A percentile compares a stretch with the other conserved stretches of the same genome.
These are phyloP conservation scores for Sicus ferrugineus DNA, from an alignment of 2,888 invertebrate species.

Conservation along the genomic window DNA sequence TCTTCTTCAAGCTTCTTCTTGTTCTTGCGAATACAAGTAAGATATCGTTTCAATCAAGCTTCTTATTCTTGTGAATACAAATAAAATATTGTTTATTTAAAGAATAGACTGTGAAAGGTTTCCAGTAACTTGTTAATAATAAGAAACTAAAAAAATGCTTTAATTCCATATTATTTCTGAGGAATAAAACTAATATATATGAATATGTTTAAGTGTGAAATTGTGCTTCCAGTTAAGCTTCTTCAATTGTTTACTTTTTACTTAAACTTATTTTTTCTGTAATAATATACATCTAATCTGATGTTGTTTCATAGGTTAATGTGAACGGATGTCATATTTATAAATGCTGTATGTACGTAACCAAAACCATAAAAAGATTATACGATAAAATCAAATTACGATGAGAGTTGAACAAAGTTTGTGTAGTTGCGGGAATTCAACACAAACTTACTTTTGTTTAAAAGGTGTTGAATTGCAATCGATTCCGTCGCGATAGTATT, in stretches of 20 bases:
- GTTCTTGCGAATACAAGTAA: too few relatives aligned
- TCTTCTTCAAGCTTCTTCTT: too few relatives aligned
- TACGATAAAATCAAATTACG: neutral
- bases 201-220: neutral
- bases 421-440: too few relatives aligned
- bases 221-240: neutral
- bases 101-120: too few relatives aligned
- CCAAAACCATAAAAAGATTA: slow-evolving; percentile 19
- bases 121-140: neutral
- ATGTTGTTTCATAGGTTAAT: slow-evolving; percentile 2
- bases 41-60: too few relatives aligned
- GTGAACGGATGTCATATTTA: slow-evolving; percentile 29
- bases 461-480: too few relatives aligned
- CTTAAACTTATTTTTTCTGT: neutral
- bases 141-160: neutral
- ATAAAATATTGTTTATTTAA: too few relatives aligned
- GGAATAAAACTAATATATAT: neutral
- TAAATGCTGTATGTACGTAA: slow-evolving; percentile 25
- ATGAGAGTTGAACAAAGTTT: neutral
- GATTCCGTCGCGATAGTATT: too few relatives aligned
- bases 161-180: neutral
- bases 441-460: too few relatives aligned
- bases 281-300: neutral
- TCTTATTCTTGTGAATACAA: too few relatives aligned
- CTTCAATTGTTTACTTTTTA: neutral